Evolutionary conservation across 1,140 invertebrate genomes (phyloP).

Genomic region (Neodiprion fabricii): DNA sequence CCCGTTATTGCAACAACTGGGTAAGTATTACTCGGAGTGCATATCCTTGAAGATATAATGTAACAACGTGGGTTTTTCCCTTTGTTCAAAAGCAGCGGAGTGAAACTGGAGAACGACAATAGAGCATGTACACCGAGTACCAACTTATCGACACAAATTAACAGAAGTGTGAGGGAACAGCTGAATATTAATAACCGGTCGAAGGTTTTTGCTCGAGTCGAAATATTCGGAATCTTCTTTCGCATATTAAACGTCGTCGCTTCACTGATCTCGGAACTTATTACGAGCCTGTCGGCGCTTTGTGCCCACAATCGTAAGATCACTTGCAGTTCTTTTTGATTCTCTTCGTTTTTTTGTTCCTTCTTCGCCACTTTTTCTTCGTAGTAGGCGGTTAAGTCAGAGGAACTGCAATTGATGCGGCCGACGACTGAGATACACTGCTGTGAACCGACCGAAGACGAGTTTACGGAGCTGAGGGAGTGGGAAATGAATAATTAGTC

Average conservation of each 20-base stretch:
- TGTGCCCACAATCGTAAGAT: slow-evolving; percentile 7
- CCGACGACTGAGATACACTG: slow-evolving; percentile 1
- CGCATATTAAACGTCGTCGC: background rate
- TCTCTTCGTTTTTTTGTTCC: background rate
- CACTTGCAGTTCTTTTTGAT: background rate
- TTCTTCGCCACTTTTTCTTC: background rate
- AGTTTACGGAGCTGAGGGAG: background rate
- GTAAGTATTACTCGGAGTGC: too few relatives aligned
- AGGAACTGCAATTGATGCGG: background rate
- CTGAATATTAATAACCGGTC: background rate
- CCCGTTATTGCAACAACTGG: too few relatives aligned
- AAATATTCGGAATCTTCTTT: background rate
- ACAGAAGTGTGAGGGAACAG: background rate
- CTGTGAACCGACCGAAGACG: background rate
- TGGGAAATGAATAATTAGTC: background rate
- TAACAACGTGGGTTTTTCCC: too few relatives aligned
- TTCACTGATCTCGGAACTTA: background rate
- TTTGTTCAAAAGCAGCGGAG: background rate
- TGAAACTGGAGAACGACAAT: background rate
- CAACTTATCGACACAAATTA: background rate
- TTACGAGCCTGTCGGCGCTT: slow-evolving; percentile 1
- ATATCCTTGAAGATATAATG: too few relatives aligned
- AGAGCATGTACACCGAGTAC: background rate
- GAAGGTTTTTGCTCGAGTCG: background rate
- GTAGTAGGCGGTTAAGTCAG: background rate